Evolutionary conservation across 2,113 vertebrate genomes (phyloP).

Genomic region (Protobothrops mucrosquamatus): DNA sequence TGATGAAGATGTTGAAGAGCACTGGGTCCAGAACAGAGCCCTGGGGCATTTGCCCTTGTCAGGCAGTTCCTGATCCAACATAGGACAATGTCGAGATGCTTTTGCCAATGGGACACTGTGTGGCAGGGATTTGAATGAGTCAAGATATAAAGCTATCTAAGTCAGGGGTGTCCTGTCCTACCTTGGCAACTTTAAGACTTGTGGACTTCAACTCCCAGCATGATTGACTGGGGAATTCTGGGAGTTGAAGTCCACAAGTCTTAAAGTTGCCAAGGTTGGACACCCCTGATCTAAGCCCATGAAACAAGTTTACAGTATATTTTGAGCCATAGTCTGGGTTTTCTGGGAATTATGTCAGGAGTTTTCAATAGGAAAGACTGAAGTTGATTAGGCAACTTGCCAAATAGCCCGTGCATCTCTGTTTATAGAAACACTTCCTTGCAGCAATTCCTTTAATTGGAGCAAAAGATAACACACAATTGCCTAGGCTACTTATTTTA

Average conservation of each 20-base stretch:
- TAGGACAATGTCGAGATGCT: constrained; percentile 48
- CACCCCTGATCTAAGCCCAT: background rate
- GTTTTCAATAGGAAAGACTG: constrained; percentile 13
- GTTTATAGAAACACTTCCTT: constrained; percentile 67
- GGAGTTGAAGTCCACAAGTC: background rate
- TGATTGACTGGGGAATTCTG: too few relatives aligned
- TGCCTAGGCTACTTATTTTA: constrained; percentile 63
- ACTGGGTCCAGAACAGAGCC: too few relatives aligned
- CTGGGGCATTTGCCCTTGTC: constrained; percentile 31
- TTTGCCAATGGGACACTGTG: constrained; percentile 30
- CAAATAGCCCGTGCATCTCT: constrained; percentile 68
- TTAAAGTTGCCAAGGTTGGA: background rate
- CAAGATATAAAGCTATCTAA: background rate
- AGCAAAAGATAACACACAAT: constrained; percentile 60
- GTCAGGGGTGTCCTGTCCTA: too few relatives aligned
- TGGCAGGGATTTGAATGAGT: constrained; percentile 35
- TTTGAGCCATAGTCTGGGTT: background rate
- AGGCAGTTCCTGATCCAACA: constrained; percentile 49
- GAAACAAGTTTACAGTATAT: background rate
- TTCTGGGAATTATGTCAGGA: background rate
- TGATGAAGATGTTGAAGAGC: too few relatives aligned
- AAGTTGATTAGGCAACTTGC: constrained; percentile 63
- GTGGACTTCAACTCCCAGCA: background rate
- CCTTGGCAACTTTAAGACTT: background rate
- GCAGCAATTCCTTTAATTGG: constrained; percentile 63